Conservation (phyloP, 2,113 vertebrate genomes). For the Centropristis striata region DNA sequence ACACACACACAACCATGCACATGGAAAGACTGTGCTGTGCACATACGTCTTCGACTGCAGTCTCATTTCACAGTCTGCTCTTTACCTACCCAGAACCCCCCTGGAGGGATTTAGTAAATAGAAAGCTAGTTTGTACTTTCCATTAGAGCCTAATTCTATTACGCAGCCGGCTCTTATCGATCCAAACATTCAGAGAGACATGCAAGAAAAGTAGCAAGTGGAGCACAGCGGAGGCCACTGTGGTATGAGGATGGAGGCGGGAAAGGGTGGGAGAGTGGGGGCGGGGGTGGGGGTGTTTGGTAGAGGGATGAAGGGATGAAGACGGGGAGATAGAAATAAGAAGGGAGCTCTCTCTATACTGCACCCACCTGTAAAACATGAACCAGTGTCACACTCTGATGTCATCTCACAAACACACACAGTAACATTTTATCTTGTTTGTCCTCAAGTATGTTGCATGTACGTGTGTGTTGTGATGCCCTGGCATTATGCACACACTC, state of each 20-base stretch:
- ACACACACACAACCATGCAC: conserved; percentile 1
- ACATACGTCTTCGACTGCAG: conserved; percentile 31
- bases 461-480: background rate
- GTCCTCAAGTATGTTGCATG: background rate
- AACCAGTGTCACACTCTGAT: background rate
- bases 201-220: conserved; percentile 63
- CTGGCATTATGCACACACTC: conserved; percentile 11
- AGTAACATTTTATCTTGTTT: background rate
- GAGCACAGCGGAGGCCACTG: conserved; percentile 52
- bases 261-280: conserved; percentile 39
- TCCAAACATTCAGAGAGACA: conserved; percentile 68
- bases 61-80: conserved; percentile 73
- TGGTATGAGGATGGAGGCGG: conserved; percentile 40
- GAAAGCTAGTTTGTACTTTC: conserved; percentile 81
- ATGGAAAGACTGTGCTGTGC: background rate
- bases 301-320: conserved; percentile 9
- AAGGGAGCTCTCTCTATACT: background rate
- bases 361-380: background rate
- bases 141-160: conserved; percentile 82
- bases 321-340: background rate
- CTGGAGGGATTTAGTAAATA: conserved; percentile 79
- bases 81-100: conserved; percentile 68
- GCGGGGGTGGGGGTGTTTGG: conserved; percentile 2
- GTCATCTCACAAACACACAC: background rate
- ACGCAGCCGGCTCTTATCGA: conserved; percentile 71